These are phyloP conservation scores for Hycleus cichorii DNA, from an alignment of 1,140 invertebrate species.

Conservation along the genomic window DNA sequence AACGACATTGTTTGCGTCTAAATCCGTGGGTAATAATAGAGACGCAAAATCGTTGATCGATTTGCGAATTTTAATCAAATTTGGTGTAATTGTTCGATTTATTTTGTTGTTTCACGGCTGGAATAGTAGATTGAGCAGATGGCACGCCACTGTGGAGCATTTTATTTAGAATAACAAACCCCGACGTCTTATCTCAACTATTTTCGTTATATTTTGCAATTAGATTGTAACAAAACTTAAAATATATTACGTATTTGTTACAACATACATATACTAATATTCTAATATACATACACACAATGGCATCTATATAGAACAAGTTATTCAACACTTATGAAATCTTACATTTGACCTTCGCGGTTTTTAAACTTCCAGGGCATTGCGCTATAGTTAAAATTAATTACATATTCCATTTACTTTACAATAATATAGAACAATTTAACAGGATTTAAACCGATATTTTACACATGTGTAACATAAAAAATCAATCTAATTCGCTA, in stretches of 20 bases:
- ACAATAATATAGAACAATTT: neutral
- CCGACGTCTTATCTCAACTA: neutral
- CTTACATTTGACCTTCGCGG: conserved; percentile 18
- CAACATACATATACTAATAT: conserved; percentile 12
- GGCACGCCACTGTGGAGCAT: no score
- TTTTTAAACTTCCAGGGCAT: conserved; percentile 24
- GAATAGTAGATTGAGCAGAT: no score
- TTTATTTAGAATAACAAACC: no score
- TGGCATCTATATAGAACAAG: conserved; percentile 19
- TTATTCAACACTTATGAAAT: conserved; percentile 23
- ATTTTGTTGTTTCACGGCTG: no score
- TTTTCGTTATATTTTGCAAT: conserved; percentile 5
- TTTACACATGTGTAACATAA: no score
- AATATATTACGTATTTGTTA: conserved; percentile 11
- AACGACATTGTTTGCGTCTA: no score
- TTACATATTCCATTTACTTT: conserved; percentile 19
- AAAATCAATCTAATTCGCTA: no score
- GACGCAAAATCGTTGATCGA: no score
- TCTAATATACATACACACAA: conserved; percentile 15
- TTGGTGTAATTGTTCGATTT: no score
- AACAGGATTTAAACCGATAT: no score
- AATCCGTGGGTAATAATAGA: no score
- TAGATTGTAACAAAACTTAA: conserved; percentile 5
- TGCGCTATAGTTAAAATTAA: conserved; percentile 20
- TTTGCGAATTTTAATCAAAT: no score